Percentiles rank a stretch among this genome's conserved stretches.
These are phyloP conservation scores for Agonopterix arenella DNA, from an alignment of 2,888 invertebrate species.

Conservation along the genomic window DNA sequence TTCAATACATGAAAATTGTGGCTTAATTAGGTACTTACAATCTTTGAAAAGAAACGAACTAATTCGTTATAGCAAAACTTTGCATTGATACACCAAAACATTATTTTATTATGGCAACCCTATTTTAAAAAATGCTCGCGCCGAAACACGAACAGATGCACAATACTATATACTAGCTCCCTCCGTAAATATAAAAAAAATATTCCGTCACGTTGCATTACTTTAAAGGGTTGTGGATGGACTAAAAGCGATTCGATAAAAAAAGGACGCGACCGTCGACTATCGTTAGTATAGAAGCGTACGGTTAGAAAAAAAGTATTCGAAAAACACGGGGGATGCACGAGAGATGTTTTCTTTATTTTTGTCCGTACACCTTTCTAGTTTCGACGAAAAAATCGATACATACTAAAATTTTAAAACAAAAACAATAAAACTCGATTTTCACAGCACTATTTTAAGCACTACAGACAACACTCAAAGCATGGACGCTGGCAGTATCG, in stretches of 20 bases:
- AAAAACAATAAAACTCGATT: no score
- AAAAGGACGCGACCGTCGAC: constrained; percentile 49
- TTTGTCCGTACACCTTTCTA: constrained; percentile 53
- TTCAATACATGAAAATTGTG: no score
- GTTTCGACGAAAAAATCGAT: constrained; percentile 32
- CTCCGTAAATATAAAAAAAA: constrained; percentile 45
- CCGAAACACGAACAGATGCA: constrained; percentile 65
- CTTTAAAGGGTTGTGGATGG: constrained; percentile 72
- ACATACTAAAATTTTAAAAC: constrained; percentile 15
- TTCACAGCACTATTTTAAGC: constrained; percentile 35
- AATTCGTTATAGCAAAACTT: neutral
- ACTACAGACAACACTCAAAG: constrained; percentile 68
- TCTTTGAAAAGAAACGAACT: no score
- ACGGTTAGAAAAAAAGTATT: constrained; percentile 54
- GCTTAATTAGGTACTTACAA: no score
- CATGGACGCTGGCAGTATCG: constrained; percentile 45
- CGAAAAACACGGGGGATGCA: constrained; percentile 71
- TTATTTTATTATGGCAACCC: constrained; percentile 30
- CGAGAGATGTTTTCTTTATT: constrained; percentile 42
- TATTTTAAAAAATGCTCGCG: constrained; percentile 39
- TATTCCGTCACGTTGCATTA: constrained; percentile 59
- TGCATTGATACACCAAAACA: neutral
- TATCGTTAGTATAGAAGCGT: constrained; percentile 66
- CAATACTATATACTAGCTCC: constrained; percentile 70
- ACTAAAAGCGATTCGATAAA: constrained; percentile 43